Base-by-base conservation (phyloP, 2,113 vertebrate species). In the Nicator chloris region DNA sequence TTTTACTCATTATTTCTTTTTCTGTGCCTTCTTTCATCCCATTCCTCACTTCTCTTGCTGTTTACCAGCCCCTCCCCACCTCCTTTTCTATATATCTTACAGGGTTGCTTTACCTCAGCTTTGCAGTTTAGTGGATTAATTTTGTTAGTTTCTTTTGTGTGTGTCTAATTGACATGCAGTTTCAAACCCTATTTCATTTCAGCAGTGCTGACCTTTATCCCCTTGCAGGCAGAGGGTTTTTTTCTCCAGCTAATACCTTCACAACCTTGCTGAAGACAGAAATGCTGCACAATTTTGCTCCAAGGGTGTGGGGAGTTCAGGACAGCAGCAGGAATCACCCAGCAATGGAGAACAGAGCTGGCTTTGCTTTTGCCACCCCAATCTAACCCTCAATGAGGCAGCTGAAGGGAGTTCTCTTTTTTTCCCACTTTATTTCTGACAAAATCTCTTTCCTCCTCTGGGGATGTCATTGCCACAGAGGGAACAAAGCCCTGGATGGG, bases 131-230 rank as follows among this genome's bases (percentile, higher is more conserved):
- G 93, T 84, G 88, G 78, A 96, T 96, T 97, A 96, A 93, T 81
- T 92, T 95, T 95, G 92, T 96, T 95, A 86, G 59, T 95, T 95
- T 61, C 96, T 95, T 97, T 96, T 95, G 90, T 95, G 79, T 54
- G 60, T 89, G 71, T 80, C 83, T 97, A 96, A 97, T 92, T 97
- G 97, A 88, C 80, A 72, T 78, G 88, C 92, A 65, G 91, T 84
- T 82, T 81, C 93, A 92, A 89, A 96, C 92, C 92, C 93, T 93
- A n/a, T 97, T 97, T 92, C 86, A 93, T 96, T 97, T 92, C 88
- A 86, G 88, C 85, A 89, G 65, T 70, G 73, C 68, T 95, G 96
- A 95, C 96, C 95, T 96, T 93, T 94, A 72, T 85, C 86, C 90
- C 49, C 37, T 79, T 81, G 78, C 73, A 89, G 50, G 28, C 50